Evolutionary conservation across 2,113 vertebrate species (phyloP).

Genomic region (Daboia siamensis): DNA sequence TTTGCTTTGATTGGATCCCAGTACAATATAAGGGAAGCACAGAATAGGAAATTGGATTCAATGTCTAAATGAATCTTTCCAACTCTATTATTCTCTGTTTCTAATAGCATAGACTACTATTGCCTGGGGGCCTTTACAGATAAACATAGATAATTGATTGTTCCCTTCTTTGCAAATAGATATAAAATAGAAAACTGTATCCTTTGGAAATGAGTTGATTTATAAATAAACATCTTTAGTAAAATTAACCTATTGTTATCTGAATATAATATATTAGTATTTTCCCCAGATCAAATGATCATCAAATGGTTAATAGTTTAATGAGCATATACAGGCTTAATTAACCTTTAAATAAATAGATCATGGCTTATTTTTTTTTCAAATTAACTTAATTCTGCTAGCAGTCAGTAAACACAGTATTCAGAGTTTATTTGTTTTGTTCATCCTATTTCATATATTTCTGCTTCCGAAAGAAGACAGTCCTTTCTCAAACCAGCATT

Average conservation of each 20-base stretch:
- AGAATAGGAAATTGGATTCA: neutral
- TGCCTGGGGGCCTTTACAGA: neutral
- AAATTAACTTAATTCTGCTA: constrained; percentile 35
- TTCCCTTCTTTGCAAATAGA: neutral
- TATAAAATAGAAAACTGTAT: neutral
- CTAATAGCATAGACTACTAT: neutral
- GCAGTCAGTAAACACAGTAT: constrained; percentile 19
- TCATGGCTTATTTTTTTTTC: constrained; percentile 23
- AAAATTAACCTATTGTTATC: neutral
- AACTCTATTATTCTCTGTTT: neutral
- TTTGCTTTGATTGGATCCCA: neutral
- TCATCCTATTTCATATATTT: neutral
- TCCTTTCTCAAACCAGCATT: constrained; percentile 30
- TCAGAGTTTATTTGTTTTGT: neutral
- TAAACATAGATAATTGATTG: neutral
- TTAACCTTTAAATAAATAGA: constrained; percentile 17
- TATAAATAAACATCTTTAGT: neutral
- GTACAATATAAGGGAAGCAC: neutral
- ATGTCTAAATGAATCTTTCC: neutral
- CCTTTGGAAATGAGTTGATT: neutral
- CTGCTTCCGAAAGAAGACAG: constrained; percentile 16
- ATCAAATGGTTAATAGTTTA: neutral
- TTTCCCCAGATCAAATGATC: neutral
- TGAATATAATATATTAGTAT: neutral
- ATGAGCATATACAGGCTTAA: neutral